Base-by-base conservation (phyloP, 2,888 invertebrate genomes). In the Dexiosoma caninum region DNA sequence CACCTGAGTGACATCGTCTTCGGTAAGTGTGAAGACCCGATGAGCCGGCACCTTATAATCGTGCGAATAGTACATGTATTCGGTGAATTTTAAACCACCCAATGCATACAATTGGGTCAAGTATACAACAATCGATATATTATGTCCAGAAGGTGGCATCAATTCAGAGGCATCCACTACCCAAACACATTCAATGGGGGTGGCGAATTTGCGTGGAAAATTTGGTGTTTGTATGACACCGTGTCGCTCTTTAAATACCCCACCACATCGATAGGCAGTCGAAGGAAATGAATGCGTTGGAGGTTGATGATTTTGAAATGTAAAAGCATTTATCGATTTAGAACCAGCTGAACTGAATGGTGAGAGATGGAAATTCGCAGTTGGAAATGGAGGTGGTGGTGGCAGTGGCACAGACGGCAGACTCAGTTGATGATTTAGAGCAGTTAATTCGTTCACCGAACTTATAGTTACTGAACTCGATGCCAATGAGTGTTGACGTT, bases 181-280 rank as follows among this genome's bases (percentile, higher is more conserved):
- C 97, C 97, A 97, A 84, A 94, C 93, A 89, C 97, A 97, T 84
- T 93, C 93, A 80, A 97, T 94, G 14, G 97, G 97, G 46, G 95
- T 94, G 6, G 93, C 92, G 89, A 97, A 97, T 23, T 94, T 92
- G 77, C 92, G 91, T 0, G 97, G 97, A 87, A 97, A 97, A 87
- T 94, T 94, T 0, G 97, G 97, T 12, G 96, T 96, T 82, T 94
- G 93, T 59, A 97, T 93, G 67, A 94, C 90, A 42, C 97, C 96
- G 53, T 92, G 92, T 4, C 92, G 91, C 6, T 92, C 92, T 51
- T 92, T 93, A 55, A 94, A 90, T 19, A 92, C 91, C 10, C 94
- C 94, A 1, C 95, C 95, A 86, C 95, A 95, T 49, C 82, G 74
- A 10, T 83, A 51, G 9, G 60, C 44, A 2, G 82, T 49, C 12